Base-by-base conservation (phyloP, 2,888 invertebrate species). In the Argyra leucocephala region DNA sequence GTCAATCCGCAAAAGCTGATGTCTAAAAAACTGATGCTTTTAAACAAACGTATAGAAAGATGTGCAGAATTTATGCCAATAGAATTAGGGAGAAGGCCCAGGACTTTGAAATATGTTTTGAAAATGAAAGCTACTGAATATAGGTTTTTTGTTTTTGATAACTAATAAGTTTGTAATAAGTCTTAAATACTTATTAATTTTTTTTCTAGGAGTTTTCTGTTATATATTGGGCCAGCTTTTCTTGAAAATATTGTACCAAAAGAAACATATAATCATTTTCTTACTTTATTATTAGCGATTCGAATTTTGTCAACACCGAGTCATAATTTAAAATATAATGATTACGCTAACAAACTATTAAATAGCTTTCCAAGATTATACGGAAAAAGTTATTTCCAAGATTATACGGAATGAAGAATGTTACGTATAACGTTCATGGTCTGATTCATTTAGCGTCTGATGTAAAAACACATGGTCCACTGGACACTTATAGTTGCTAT, bases 401-500 rank as follows among this genome's bases (percentile, higher is more conserved):
- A 36, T 6, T 64, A 22, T 64, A 64, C 18, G 64, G 62, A 58
- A 22, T 10, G 1, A 1, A 57, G 1, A 23, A 57, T 22, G 57
- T 65, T 1, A 37, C 66, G 31, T 63, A 68, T 62, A 68, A 68
- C 62, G 63, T 68, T 22, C 67, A 69, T 62, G 64, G 66, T 57
- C 65, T 68, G 48, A 60, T 66, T 36, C 64, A 66, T 62, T 48
- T 66, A 31, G 64, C 31, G 64, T 64, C 65, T 64, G 69, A 69
- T 61, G 68, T 61, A 37, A 31, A 63, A 48, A 61, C 62, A 67
- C 65, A 66, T 69, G 69, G 67, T 36, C 66, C 68, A 57, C 62
- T 69, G 62, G 67, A 69, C 26, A 66, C 57, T 58, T 68, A 65
- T 66, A 65, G 64, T 62, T 65, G 68, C 26, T 69, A 68, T 65